These are phyloP conservation scores for Siphlonurus alternatus DNA, from an alignment of 2,888 invertebrate species.

Conservation along the genomic window DNA sequence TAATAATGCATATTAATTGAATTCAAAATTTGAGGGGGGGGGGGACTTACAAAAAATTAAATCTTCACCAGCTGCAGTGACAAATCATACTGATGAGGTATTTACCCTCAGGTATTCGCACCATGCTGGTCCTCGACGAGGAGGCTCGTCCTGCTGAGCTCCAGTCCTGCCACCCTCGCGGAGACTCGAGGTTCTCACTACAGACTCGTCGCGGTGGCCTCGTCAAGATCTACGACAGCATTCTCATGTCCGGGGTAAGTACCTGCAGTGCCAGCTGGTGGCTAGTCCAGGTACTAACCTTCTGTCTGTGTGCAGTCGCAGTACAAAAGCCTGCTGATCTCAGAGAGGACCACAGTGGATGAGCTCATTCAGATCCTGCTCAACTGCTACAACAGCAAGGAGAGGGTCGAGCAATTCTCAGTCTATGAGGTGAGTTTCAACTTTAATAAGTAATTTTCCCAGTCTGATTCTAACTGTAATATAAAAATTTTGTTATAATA, in stretches of 20 bases:
- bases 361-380: slow-evolving; percentile 70
- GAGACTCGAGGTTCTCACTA: slow-evolving; percentile 84
- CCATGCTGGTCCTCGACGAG: slow-evolving; percentile 68
- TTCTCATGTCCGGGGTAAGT: slow-evolving; percentile 60
- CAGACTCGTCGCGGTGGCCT: slow-evolving; percentile 80
- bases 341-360: slow-evolving; percentile 75
- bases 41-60: too few species aligned
- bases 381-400: slow-evolving; percentile 68
- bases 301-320: slow-evolving; percentile 40
- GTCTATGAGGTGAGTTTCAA: slow-evolving; percentile 56
- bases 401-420: slow-evolving; percentile 72
- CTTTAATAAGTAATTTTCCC: background rate
- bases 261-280: background rate
- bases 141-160: slow-evolving; percentile 79
- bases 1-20: too few species aligned
- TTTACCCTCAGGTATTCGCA: slow-evolving; percentile 55
- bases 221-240: slow-evolving; percentile 82
- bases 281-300: slow-evolving; percentile 1
- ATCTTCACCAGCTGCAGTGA: too few species aligned
- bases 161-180: slow-evolving; percentile 85
- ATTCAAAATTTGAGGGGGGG: too few species aligned
- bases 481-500: background rate
- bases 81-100: too few species aligned
- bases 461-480: background rate
- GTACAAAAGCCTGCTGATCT: slow-evolving; percentile 80